A percentile compares a stretch with the other conserved stretches of the same genome.
Conservation (phyloP, 2,797 vertebrate genomes). For the Pangasius djambal region DNA sequence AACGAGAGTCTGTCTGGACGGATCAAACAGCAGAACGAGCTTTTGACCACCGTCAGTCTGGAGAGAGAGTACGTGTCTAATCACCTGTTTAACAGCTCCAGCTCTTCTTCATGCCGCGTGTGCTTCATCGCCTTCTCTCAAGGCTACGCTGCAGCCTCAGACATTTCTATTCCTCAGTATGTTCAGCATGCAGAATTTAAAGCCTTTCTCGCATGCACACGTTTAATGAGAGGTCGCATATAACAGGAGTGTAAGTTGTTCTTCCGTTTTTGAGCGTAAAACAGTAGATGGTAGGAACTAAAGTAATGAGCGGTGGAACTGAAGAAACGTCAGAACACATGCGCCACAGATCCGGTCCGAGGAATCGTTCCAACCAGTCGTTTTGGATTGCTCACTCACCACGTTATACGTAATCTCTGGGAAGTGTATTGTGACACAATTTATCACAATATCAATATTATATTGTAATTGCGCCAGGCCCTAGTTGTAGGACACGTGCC, state of each 20-base stretch:
- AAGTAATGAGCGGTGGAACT: not conserved
- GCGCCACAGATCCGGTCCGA: not conserved
- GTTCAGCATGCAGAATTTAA: conserved; percentile 25
- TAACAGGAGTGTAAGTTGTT: not conserved
- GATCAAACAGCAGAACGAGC: conserved; percentile 67
- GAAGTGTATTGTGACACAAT: too few relatives aligned
- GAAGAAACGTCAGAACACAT: not conserved
- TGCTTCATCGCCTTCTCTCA: conserved; percentile 11
- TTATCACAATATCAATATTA: not conserved
- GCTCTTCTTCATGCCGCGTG: not conserved
- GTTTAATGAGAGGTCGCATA: not conserved
- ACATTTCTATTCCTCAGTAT: not conserved
- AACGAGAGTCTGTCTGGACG: conserved; percentile 64
- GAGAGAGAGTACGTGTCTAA: conserved; percentile 69
- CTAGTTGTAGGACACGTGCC: not conserved
- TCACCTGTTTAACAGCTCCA: conserved; percentile 32
- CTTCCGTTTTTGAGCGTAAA: too few relatives aligned
- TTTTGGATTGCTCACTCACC: not conserved
- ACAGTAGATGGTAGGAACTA: not conserved
- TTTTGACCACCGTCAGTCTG: conserved; percentile 62
- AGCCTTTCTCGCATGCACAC: not conserved
- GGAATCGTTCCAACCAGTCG: not conserved
- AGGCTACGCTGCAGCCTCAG: not conserved
- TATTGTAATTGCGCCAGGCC: not conserved
- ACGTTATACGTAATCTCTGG: not conserved